Conservation (phyloP, 2,113 vertebrate species). For the Aythya baeri region DNA sequence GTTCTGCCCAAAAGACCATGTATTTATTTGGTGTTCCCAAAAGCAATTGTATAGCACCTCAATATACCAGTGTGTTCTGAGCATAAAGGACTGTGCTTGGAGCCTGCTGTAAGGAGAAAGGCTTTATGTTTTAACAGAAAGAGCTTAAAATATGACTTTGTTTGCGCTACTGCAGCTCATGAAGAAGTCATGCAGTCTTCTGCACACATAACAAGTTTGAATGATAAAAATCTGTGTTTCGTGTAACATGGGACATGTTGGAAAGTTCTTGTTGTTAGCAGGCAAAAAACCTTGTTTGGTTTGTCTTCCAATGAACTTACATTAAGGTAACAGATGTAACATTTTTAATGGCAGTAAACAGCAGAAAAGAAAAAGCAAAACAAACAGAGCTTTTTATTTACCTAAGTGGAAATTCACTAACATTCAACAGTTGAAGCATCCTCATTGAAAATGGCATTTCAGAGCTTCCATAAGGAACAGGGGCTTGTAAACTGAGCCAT, state of each 20-base stretch:
- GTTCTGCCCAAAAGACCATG: not conserved
- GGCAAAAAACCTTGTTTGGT: not conserved
- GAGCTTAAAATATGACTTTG: not conserved
- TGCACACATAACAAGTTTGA: not conserved
- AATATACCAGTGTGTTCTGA: not conserved
- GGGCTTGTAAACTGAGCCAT: conserved; percentile 1
- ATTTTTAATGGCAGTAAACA: not conserved
- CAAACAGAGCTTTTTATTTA: not conserved
- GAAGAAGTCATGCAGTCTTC: not conserved
- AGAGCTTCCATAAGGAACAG: not conserved
- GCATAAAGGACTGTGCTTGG: not conserved
- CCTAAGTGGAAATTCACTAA: not conserved
- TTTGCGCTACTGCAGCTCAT: not conserved
- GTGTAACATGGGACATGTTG: not conserved
- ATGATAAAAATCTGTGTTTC: not conserved
- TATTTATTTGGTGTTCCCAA: not conserved
- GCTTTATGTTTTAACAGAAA: not conserved
- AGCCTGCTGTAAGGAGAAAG: not conserved
- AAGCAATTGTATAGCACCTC: not conserved
- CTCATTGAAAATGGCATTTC: conserved; percentile 20
- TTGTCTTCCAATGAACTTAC: not conserved
- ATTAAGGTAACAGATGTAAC: not conserved
- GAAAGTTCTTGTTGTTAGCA: not conserved
- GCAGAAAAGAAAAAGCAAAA: not conserved
- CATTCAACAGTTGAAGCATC: not conserved